Base-by-base conservation (phyloP, 2,113 vertebrate genomes). In the Centropus unirufus region DNA sequence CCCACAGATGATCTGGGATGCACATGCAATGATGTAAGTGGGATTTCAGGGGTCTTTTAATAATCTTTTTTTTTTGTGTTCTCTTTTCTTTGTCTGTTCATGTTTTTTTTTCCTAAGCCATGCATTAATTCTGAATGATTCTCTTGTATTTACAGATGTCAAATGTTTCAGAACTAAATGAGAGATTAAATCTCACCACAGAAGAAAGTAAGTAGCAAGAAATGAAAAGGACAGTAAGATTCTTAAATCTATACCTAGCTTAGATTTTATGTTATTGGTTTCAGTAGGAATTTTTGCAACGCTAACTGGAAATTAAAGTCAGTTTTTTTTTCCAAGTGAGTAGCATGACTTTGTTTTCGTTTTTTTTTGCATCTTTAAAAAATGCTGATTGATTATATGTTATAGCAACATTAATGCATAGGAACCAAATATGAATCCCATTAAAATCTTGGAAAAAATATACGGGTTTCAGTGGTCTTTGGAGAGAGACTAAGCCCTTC, bases 121-220 rank as follows among this genome's bases (percentile, higher is more conserved):
- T 29, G 21, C 29, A 14, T 55, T 93, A 2, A 51, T 78, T 76
- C 18, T 95, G 49, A 90, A 26, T 17, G 5, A 47, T 61, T 75
- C 11, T 81, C 23, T 72, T 57, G 4, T 74, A 39, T 94, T 98
- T 96, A 52, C 90, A 98, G 98, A 3, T 1, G 22, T 0, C 1
- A 39, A 0, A n/a, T 42, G 1, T 22, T 40, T 18, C 76, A 34
- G 2, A 0, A 7, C 5, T 95, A 78, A 98, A 98, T 23, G 0
- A 62, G 94, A 97, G 70, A 51, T 95, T 98, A 87, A 98, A 98
- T 90, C 98, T 98, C 68, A 92, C 24, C 5, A 2, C 76, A 63
- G 79, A 87, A 78, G 95, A 97, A 95, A 96, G 98, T 98, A 97
- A 97, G 98, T 97, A 73, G 42, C 21, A 89, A 47, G 67, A 91